phyloP scores from a whole-genome alignment of 2,888 invertebrate species.

The Ichneumon xanthorius region DNA sequence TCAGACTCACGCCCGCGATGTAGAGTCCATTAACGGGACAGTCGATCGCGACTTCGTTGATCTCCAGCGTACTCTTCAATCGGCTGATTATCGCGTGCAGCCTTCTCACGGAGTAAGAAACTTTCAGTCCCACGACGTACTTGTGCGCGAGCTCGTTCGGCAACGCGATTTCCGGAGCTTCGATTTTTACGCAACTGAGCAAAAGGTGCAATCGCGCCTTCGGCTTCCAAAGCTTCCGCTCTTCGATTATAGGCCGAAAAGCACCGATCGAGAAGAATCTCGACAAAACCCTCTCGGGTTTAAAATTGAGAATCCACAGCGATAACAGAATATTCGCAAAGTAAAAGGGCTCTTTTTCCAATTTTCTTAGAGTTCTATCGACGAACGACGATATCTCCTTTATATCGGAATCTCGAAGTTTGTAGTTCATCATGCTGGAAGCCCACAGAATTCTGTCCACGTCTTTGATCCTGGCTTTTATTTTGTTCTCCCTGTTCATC shows the following conservation, averaged over 20 bases:
- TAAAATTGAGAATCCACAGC: constrained; percentile 84
- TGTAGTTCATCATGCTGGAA: constrained; percentile 81
- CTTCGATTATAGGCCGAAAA: constrained; percentile 47
- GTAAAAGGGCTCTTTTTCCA: constrained; percentile 75
- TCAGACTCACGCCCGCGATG: constrained; percentile 71
- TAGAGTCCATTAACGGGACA: constrained; percentile 69
- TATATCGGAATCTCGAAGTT: constrained; percentile 71
- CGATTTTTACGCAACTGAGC: constrained; percentile 82
- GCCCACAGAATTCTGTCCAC: constrained; percentile 85
- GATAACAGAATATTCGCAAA: constrained; percentile 82
- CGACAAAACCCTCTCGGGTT: constrained; percentile 70
- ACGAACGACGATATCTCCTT: constrained; percentile 59
- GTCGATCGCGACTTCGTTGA: constrained; percentile 77
- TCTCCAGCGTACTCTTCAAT: constrained; percentile 70
- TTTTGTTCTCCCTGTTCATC: neutral
- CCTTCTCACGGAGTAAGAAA: constrained; percentile 73
- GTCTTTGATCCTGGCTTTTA: constrained; percentile 82
- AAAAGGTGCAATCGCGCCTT: constrained; percentile 81
- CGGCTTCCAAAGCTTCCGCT: constrained; percentile 67
- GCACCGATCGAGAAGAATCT: constrained; percentile 50
- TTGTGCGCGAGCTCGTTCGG: constrained; percentile 74
- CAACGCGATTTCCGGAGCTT: constrained; percentile 80
- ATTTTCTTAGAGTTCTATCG: constrained; percentile 69
- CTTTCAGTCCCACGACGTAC: constrained; percentile 69
- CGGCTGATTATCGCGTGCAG: constrained; percentile 76